phyloP scores from a whole-genome alignment of 2,113 vertebrate species.

The Rhabdomys dilectus region DNA sequence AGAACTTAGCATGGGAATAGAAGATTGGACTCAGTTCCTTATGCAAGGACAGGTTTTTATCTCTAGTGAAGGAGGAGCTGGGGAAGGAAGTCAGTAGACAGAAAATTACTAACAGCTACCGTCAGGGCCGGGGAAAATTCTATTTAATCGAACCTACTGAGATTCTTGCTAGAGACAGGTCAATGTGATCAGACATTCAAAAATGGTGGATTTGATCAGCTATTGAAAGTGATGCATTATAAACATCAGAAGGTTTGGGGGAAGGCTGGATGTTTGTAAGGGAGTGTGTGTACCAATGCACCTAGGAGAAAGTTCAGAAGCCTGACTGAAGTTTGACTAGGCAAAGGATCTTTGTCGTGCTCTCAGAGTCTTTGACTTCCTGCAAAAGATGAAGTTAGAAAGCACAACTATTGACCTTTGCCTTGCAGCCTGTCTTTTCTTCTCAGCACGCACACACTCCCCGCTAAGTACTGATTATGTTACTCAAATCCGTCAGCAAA shows the following conservation, averaged over 20 bases:
- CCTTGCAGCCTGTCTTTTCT: neutral
- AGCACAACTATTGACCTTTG: neutral
- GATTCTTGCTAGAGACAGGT: neutral
- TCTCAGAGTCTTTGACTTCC: neutral
- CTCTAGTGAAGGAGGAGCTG: neutral
- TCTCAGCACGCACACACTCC: neutral
- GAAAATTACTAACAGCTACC: neutral
- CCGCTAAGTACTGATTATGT: neutral
- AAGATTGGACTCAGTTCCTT: neutral
- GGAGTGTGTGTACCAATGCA: neutral
- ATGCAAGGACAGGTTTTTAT: neutral
- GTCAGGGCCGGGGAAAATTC: neutral
- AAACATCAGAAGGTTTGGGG: neutral
- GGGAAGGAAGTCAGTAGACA: neutral
- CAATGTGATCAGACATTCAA: neutral
- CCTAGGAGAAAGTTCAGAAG: neutral
- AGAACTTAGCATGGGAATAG: neutral
- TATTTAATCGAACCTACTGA: neutral
- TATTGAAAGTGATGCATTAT: neutral
- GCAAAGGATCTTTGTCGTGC: neutral
- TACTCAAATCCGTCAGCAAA: neutral
- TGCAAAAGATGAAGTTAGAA: neutral
- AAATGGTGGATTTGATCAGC: neutral
- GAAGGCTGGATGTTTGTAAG: neutral
- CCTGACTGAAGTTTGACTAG: neutral